Base-by-base conservation (phyloP, 2,888 invertebrate genomes). In the Ecliptopera silaceata region DNA sequence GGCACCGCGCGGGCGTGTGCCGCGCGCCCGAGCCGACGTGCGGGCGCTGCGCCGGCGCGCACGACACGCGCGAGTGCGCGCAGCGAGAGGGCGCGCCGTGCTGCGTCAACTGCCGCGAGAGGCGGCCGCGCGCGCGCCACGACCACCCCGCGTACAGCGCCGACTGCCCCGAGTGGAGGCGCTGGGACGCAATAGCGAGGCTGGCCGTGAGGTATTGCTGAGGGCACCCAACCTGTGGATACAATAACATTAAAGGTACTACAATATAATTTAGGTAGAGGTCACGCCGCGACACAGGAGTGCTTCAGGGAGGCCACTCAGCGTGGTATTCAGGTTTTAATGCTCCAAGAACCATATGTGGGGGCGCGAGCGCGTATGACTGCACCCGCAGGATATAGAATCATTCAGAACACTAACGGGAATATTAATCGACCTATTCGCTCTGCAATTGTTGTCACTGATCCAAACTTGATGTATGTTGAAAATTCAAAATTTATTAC, bases 31-130 rank as follows among this genome's bases (percentile, higher is more conserved):
- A 6, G 2, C 61, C 59, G 4, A 8, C 18, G 4, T 69, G 68
- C 47, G 50, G 64, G 34, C 63, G 66, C 52, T 69, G 66, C 41
- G 66, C 61, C 0, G 68, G 60, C 0, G 48, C 58, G 0, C 66
- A 68, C 43, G 8, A 8, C 29, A 29, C 0, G 10, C 5, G 8
- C 5, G 29, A 29, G 10, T 29, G 29, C 8, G 29, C 29, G 11
- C n/a, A 12, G 0, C n/a, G n/a, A n/a, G n/a, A n/a, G n/a, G n/a
- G n/a, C n/a, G n/a, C n/a, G n/a, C n/a, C n/a, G n/a, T n/a, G n/a
- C n/a, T n/a, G n/a, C n/a, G n/a, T n/a, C n/a, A n/a, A n/a, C n/a
- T n/a, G n/a, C n/a, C n/a, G n/a, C n/a, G n/a, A n/a, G n/a, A n/a
- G n/a, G n/a, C n/a, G n/a, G n/a, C n/a, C n/a, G n/a, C n/a, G n/a